Evolutionary conservation across 2,888 invertebrate species (phyloP).

Genomic region (Lycocerus yunnanus): DNA sequence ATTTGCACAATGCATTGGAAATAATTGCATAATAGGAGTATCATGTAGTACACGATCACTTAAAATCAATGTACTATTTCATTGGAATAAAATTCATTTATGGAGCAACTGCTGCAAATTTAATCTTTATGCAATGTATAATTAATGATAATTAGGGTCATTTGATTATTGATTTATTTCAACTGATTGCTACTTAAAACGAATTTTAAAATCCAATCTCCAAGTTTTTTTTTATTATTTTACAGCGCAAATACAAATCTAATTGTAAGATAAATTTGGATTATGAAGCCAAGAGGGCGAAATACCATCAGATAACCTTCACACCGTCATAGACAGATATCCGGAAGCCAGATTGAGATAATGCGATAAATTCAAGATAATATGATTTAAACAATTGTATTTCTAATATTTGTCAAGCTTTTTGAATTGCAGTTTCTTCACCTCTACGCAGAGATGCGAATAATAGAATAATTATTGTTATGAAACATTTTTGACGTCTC

Average conservation of each 20-base stretch:
- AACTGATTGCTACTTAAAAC: not conserved
- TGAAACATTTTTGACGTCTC: not conserved
- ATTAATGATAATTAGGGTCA: not conserved
- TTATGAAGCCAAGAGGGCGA: no score
- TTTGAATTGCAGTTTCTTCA: no score
- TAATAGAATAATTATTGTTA: no score
- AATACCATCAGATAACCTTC: no score
- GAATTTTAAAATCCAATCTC: not conserved
- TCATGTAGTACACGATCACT: conserved; percentile 6
- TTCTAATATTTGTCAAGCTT: no score
- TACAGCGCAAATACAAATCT: no score
- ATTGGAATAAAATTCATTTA: conserved; percentile 8
- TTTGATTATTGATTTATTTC: not conserved
- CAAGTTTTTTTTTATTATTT: no score
- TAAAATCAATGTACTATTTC: conserved; percentile 8
- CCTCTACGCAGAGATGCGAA: no score
- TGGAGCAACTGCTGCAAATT: conserved; percentile 2
- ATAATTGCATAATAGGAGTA: conserved; percentile 14
- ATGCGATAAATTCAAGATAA: no score
- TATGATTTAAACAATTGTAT: no score
- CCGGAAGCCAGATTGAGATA: not conserved
- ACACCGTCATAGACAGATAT: no score
- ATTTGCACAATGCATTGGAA: not conserved
- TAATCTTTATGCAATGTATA: not conserved
- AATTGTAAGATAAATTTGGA: no score